Percentiles rank a stretch among this genome's conserved stretches.
phyloP scores from a whole-genome alignment of 2,113 vertebrate species.

The Entelurus aequoreus region DNA sequence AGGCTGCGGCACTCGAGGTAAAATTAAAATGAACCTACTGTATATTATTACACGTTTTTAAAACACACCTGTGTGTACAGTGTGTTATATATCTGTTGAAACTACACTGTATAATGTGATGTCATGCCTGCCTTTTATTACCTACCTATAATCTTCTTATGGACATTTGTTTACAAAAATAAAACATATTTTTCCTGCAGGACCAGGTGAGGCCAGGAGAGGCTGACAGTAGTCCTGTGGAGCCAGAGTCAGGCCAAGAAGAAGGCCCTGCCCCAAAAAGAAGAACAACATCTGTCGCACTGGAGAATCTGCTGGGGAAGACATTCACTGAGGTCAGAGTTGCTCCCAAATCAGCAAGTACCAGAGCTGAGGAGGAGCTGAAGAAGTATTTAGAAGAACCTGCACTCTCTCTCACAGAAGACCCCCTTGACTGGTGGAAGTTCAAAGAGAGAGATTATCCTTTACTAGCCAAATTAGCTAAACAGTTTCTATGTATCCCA shows the following conservation, averaged over 20 bases:
- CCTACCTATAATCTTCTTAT: not conserved
- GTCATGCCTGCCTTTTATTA: not conserved
- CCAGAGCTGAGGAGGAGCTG: slow-evolving; percentile 22
- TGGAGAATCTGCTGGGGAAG: too few relatives aligned
- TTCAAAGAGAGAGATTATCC: not conserved
- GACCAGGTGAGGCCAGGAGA: too few relatives aligned
- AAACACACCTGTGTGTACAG: not conserved
- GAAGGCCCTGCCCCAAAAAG: too few relatives aligned
- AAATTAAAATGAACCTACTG: not conserved
- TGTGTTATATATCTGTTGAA: not conserved
- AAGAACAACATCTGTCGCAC: too few relatives aligned
- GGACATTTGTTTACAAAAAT: too few relatives aligned
- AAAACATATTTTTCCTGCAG: not conserved
- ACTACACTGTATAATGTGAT: too few relatives aligned
- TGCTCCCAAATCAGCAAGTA: slow-evolving; percentile 13
- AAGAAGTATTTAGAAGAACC: slow-evolving; percentile 6
- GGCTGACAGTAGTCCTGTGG: too few relatives aligned
- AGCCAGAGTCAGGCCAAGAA: too few relatives aligned
- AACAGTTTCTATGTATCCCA: slow-evolving; percentile 4
- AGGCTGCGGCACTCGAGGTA: not conserved
- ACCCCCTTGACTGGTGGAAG: slow-evolving; percentile 6
- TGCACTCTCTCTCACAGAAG: slow-evolving; percentile 5
- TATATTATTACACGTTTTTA: not conserved
- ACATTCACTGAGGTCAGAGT: too few relatives aligned
- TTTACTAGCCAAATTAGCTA: not conserved